Evolutionary conservation across 1,140 invertebrate genomes (phyloP), one percentile per base, ranked within the genome.

Genomic region (Anoplophora glabripennis): DNA sequence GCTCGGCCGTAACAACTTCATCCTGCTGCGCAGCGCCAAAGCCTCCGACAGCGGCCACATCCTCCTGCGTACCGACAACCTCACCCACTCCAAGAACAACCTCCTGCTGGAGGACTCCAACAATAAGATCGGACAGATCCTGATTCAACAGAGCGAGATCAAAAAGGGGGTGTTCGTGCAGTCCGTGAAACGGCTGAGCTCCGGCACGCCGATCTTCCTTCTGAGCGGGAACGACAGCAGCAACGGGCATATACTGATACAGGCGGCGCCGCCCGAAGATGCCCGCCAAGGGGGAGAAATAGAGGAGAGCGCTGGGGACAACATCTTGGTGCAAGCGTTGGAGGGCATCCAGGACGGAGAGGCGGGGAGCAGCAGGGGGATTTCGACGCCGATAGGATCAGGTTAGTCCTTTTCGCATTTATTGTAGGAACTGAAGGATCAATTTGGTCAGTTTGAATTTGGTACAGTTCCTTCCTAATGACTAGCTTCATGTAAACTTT

Each of bases 241-340:
- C 35, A 73, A 71, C 45, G 69, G 72, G 21, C 72, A 73, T 57
- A 67, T 75, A 42, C 59, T 75, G 12, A 74, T 75, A 15, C 73
- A 75, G 48, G 71, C 73, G 14, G 64, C 69, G n/a, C 52, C 67
- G 4, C 58, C 65, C 45, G 54, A 59, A 17, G 60, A 63, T 28
- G 57, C 46, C 18, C 42, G 57, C 28, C 53, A 47, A 46, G 42
- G 58, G 7, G 53, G 56, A 18, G 57, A 54, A 41, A 45, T 59
- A n/a, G 63, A 59, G 3, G 66, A 65, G 12, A 57, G 44, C n/a
- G 46, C 53, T 21, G 54, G 57, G 15, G 60, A 67, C 38, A 69
- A 72, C 35, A 66, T 66, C 35, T 44, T 69, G 40, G 62, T 64
- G 33, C 65, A 70, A 21, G 63, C 66, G 7, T 62, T 73, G 42